Evolutionary conservation across 2,888 invertebrate species (phyloP), one percentile per base, ranked within the genome.

Genomic region (Erebia epiphron): DNA sequence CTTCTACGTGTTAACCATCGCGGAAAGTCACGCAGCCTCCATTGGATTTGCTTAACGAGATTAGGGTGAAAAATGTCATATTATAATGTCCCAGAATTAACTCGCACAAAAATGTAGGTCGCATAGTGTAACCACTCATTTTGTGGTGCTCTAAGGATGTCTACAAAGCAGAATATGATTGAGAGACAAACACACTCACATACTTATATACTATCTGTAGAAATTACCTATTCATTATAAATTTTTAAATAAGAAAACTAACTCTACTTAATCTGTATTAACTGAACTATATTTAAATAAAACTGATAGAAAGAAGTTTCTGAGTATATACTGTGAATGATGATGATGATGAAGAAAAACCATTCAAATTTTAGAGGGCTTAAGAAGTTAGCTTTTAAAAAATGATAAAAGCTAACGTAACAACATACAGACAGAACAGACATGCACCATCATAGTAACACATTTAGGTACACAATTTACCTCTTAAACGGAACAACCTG

Each of bases 31-130:
- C 82, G 79, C 77, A 77, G 80, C 76, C 78, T 80, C 80, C 80
- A 79, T 78, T 76, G 88, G 89, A 89, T 91, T 89, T 88, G 85
- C 82, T 83, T 89, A 91, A 91, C 88, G 83, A 89, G 91, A 90
- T 91, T 88, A 90, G 78, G 82, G 78, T 80, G 85, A 86, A 90
- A 90, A 91, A 90, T 82, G 84, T 79, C 83, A 82, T 82, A 87
- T 84, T 85, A 87, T 65, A 66, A 63, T 87, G 84, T 82, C 82
- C 79, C 82, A 75, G 84, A 87, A 89, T 90, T 88, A 89, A 88
- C 84, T 81, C 78, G 61, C 73, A 70, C 41, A 54, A 62, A 49
- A 62, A 62, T 62, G 46, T 46, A 21, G 18, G 61, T 62, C 41
- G 9, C 18, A 18, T 9, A 10, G 52, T 35, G 35, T 2, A 35